Percentiles rank a stretch among this genome's conserved stretches.
phyloP scores from a whole-genome alignment of 2,797 vertebrate species.

The Spinibarbus caldwelli region DNA sequence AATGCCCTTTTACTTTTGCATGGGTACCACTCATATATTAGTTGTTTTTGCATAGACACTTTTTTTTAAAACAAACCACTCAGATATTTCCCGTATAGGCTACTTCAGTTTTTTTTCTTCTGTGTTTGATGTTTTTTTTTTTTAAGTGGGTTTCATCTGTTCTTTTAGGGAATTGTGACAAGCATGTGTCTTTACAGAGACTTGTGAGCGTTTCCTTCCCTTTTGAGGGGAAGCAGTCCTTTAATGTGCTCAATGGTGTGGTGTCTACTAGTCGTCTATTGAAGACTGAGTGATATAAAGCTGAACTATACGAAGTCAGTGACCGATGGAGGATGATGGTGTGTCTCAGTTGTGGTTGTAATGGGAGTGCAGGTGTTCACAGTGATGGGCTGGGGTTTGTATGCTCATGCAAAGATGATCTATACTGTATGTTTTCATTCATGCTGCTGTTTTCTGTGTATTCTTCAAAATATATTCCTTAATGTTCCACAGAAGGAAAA shows the following conservation, averaged over 20 bases:
- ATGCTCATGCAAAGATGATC: not conserved
- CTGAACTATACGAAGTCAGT: not conserved
- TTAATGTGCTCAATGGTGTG: not conserved
- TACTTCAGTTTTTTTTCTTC: not conserved
- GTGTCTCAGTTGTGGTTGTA: not conserved
- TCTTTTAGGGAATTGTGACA: not conserved
- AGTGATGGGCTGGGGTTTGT: not conserved
- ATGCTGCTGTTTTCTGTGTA: not conserved
- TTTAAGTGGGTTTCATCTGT: not conserved
- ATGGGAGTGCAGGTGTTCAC: not conserved
- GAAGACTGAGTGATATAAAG: not conserved
- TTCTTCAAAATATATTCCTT: not conserved
- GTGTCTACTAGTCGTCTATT: too few species aligned
- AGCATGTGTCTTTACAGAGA: conserved; percentile 56
- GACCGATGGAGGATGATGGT: conserved; percentile 63
- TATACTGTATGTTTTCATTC: not conserved
- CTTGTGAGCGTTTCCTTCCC: conserved; percentile 74
- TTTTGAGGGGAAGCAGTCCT: conserved; percentile 18
- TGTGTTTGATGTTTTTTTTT: not conserved
- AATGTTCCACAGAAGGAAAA: not conserved
- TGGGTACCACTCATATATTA: not conserved
- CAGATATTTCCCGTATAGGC: not conserved
- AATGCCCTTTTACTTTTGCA: too few species aligned
- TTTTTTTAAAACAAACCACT: not conserved
- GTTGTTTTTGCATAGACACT: not conserved